Conservation (phyloP, 2,113 vertebrate genomes). For the Muscicapa adusta region DNA sequence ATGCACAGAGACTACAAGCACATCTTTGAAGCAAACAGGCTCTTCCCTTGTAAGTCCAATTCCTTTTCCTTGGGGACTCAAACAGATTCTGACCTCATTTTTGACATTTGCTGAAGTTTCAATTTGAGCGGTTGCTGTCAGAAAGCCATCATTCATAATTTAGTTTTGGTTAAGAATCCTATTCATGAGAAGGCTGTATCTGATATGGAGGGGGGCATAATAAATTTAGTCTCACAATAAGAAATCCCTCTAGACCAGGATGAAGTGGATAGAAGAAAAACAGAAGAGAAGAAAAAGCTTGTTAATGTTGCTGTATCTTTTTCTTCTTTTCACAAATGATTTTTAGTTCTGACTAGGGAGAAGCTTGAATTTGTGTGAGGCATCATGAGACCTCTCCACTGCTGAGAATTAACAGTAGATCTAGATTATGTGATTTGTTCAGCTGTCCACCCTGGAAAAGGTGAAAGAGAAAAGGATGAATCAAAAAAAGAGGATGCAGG, state of each 20-base stretch:
- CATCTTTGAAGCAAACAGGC: background rate
- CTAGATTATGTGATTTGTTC: background rate
- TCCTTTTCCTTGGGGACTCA: background rate
- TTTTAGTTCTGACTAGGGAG: background rate
- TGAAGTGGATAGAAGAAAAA: background rate
- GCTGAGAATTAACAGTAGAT: background rate
- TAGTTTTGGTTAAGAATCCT: background rate
- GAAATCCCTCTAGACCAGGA: background rate
- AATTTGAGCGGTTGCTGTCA: background rate
- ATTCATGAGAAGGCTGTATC: background rate
- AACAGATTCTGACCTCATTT: background rate
- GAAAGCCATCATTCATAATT: background rate
- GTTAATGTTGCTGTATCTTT: background rate
- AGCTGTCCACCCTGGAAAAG: background rate
- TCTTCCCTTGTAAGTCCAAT: background rate
- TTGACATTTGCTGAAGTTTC: background rate
- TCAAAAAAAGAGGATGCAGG: background rate
- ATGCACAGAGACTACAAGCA: background rate
- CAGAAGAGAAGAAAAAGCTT: background rate
- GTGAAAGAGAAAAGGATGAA: background rate
- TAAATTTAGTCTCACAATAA: background rate
- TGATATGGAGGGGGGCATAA: background rate
- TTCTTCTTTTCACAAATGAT: background rate
- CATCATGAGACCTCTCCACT: background rate
- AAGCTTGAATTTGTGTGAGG: background rate